phyloP scores from a whole-genome alignment of 2,797 vertebrate genomes.

The Lagocephalus sceleratus region DNA sequence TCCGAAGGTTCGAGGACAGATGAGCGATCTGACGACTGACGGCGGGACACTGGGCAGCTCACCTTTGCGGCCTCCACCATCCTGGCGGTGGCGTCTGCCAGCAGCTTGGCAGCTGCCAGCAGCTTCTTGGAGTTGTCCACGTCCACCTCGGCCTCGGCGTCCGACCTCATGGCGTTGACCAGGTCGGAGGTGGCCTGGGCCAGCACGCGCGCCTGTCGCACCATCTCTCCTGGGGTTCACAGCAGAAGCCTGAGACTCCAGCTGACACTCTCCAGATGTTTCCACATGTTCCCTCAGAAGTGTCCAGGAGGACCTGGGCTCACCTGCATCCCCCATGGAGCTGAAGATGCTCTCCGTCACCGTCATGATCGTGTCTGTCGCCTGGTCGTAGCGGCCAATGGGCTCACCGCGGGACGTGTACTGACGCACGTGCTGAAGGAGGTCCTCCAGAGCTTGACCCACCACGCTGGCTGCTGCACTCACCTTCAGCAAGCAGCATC shows the following conservation, averaged over 20 bases:
- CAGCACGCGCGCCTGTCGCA: conserved; percentile 91
- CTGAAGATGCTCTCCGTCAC: conserved; percentile 98
- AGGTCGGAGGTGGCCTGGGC: conserved; percentile 96
- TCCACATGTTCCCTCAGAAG: no score
- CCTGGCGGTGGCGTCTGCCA: conserved; percentile 94
- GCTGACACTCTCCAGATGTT: no score
- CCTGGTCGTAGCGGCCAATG: conserved; percentile 97
- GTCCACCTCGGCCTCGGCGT: conserved; percentile 93
- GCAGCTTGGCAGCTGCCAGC: conserved; percentile 90
- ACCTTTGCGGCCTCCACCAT: conserved; percentile 99
- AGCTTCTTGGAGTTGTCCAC: conserved; percentile 97
- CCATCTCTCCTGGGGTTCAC: conserved; percentile 99
- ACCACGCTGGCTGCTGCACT: conserved; percentile 87
- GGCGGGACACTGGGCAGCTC: conserved; percentile 15
- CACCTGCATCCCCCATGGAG: conserved; percentile 97
- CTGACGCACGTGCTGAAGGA: conserved; percentile 93
- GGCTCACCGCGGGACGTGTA: conserved; percentile 93
- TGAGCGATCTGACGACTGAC: no score
- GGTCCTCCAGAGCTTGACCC: conserved; percentile 89
- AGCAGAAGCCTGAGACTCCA: no score
- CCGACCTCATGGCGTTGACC: conserved; percentile 95
- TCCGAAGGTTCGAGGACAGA: no score
- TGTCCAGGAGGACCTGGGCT: conserved; percentile 61
- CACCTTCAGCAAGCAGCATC: conserved; percentile 51
- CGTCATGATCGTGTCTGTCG: conserved; percentile 97